phyloP scores from a whole-genome alignment of 1,140 invertebrate genomes.

The Drosophila erecta region DNA sequence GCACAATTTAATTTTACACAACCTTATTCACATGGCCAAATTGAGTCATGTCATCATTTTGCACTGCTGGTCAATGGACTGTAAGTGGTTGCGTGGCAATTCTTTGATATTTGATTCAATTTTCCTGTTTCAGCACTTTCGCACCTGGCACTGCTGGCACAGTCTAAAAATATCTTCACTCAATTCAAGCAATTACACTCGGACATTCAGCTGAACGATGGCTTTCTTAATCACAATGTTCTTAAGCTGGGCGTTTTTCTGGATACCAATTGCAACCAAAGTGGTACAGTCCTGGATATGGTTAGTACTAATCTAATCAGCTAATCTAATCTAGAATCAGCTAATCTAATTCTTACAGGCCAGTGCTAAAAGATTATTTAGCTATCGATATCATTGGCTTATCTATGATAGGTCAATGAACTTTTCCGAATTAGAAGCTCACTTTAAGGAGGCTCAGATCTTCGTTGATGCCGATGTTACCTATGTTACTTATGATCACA shows the following conservation, averaged over 20 bases:
- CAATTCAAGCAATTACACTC: constrained; percentile 46
- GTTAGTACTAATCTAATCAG: constrained; percentile 21
- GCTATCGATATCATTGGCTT: constrained; percentile 64
- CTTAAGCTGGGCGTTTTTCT: constrained; percentile 59
- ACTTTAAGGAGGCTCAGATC: constrained; percentile 46
- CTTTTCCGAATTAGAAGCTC: constrained; percentile 15
- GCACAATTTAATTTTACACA: constrained; percentile 54
- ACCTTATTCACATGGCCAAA: constrained; percentile 61
- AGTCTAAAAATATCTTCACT: constrained; percentile 23
- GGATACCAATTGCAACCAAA: constrained; percentile 64
- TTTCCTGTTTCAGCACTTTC: constrained; percentile 42
- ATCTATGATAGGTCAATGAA: constrained; percentile 49
- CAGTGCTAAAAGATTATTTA: constrained; percentile 29
- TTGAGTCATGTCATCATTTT: constrained; percentile 56
- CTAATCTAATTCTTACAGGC: constrained; percentile 24
- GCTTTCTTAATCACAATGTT: constrained; percentile 32
- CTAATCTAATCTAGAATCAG: too few species aligned
- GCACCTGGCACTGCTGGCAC: constrained; percentile 27
- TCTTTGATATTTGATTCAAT: neutral
- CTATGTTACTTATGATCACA: constrained; percentile 21
- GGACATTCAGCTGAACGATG: constrained; percentile 4
- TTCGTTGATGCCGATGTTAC: constrained; percentile 60
- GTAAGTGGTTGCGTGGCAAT: constrained; percentile 25
- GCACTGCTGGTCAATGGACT: constrained; percentile 53
- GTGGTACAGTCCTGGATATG: constrained; percentile 41